A percentile compares a stretch with the other conserved stretches of the same genome.
phyloP scores from a whole-genome alignment of 2,888 invertebrate genomes.

The Strigamia crassipes region DNA sequence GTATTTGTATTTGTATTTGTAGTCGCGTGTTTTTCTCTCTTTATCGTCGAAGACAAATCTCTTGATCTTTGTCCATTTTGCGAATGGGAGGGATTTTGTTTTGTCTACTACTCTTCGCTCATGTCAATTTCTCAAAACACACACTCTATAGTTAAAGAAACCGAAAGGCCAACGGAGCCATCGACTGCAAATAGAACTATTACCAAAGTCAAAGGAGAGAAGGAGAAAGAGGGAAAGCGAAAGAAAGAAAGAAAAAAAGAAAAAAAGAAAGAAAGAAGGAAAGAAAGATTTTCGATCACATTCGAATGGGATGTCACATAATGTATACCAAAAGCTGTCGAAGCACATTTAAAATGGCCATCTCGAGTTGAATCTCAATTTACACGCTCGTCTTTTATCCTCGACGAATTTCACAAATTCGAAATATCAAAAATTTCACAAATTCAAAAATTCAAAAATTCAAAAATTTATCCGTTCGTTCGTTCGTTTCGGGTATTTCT shows the following conservation, averaged over 20 bases:
- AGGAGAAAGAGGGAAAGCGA: too few relatives aligned
- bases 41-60: not conserved
- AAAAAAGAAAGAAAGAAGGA: too few relatives aligned
- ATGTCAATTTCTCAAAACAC: not conserved
- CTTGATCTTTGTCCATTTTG: slow-evolving; percentile 16
- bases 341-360: not conserved
- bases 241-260: too few relatives aligned
- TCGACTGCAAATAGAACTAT: slow-evolving; percentile 21
- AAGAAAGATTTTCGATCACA: not conserved
- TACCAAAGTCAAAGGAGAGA: not conserved
- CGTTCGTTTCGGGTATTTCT: not conserved
- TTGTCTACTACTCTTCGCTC: not conserved
- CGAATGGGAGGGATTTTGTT: slow-evolving; percentile 8
- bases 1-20: too few relatives aligned
- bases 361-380: not conserved
- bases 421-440: not conserved
- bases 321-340: slow-evolving; percentile 1
- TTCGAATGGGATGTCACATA: slow-evolving; percentile 10
- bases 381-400: not conserved
- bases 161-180: slow-evolving; percentile 6
- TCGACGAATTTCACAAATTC: not conserved
- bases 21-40: too few relatives aligned
- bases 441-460: not conserved
- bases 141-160: not conserved
- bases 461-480: not conserved